Evolutionary conservation across 2,888 invertebrate species (phyloP).

Genomic region (Smittia sp.): DNA sequence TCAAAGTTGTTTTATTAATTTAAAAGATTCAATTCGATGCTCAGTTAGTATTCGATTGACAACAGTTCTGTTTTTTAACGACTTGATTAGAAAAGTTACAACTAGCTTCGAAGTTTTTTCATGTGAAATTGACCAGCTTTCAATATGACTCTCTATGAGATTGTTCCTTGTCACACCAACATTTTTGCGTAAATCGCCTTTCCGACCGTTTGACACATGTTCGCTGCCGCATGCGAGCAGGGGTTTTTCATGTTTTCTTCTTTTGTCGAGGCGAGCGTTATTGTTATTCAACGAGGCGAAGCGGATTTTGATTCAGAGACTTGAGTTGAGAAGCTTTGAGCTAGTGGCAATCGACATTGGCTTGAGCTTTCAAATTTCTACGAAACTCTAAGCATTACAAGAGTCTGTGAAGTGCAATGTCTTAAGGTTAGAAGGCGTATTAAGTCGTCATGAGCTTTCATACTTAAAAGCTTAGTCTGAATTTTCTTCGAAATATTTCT

Average conservation of each 20-base stretch:
- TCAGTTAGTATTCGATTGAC: no score
- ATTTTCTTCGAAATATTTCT: no score
- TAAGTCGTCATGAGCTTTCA: no score
- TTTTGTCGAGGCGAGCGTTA: no score
- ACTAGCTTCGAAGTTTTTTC: background rate
- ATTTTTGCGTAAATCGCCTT: slow-evolving; percentile 10
- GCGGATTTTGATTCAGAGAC: background rate
- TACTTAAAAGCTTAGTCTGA: no score
- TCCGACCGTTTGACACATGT: slow-evolving; percentile 29
- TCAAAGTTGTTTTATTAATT: background rate
- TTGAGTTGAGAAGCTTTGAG: background rate
- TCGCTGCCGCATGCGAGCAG: slow-evolving; percentile 24
- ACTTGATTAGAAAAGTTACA: no score
- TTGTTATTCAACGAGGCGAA: background rate
- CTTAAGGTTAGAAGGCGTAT: no score
- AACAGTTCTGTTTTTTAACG: no score
- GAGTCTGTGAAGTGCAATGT: no score
- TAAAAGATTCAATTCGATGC: no score
- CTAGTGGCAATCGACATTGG: background rate
- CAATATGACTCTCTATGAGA: slow-evolving; percentile 5
- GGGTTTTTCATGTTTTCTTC: slow-evolving; percentile 5
- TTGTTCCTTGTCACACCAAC: slow-evolving; percentile 11
- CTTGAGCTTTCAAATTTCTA: no score
- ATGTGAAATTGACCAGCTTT: background rate
- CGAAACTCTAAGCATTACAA: background rate